Evolutionary conservation across 92 coral and sea anemone genomes (phyloP).

Genomic region (Virgularia gustaviana): DNA sequence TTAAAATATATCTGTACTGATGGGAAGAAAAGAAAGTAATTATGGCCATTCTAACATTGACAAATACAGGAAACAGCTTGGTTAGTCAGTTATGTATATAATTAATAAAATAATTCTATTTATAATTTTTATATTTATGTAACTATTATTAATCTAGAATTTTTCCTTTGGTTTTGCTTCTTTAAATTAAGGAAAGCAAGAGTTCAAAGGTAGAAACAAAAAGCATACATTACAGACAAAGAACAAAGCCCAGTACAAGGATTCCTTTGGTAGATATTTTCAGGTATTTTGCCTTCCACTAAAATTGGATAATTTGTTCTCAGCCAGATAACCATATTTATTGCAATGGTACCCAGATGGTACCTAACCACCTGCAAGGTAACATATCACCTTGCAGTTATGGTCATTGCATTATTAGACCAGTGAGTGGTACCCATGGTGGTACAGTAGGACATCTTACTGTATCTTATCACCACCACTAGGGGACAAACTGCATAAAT

Average conservation of each 20-base stretch:
- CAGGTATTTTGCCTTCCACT: slow-evolving; percentile 65
- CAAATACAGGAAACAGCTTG: slow-evolving; percentile 74
- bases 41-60: slow-evolving; percentile 85
- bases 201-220: slow-evolving; percentile 82
- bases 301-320: too few species aligned
- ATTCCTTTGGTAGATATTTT: slow-evolving; percentile 57
- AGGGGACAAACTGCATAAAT: too few species aligned
- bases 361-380: too few species aligned
- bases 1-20: slow-evolving; percentile 6
- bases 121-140: background rate
- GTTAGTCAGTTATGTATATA: slow-evolving; percentile 46
- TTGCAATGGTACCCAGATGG: background rate
- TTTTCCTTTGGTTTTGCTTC: background rate
- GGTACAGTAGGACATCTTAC: too few species aligned
- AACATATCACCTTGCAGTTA: too few species aligned
- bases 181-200: slow-evolving; percentile 70
- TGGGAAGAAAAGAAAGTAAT: slow-evolving; percentile 79
- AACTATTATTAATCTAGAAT: background rate
- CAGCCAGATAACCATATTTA: background rate
- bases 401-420: too few species aligned
- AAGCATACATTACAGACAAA: slow-evolving; percentile 71
- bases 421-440: too few species aligned
- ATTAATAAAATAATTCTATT: background rate
- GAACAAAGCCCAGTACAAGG: slow-evolving; percentile 83
- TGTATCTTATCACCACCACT: too few species aligned